Evolutionary conservation across 2,797 vertebrate genomes (phyloP), one percentile per base, ranked within the genome.

Genomic region (Alcedo atthis): DNA sequence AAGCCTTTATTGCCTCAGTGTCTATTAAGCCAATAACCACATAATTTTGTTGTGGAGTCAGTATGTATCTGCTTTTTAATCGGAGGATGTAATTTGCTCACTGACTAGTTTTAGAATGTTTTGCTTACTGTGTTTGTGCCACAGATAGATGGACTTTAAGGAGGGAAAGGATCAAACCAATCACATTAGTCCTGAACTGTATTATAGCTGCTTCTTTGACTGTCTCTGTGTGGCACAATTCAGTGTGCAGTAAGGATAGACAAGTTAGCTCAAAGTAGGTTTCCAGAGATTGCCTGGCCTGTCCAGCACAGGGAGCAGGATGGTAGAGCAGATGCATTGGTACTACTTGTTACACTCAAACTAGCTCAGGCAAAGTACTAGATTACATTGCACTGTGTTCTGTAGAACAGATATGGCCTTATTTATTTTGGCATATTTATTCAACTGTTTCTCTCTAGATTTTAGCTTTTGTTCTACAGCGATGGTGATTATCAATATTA

Each of bases 141-240:
- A 62, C 13, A 45, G 21, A 33, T 6, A n/a, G 20, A 6, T 10
- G 48, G 26, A 9, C 7, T 46, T 18, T 4, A 46, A 69, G 12
- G 5, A 17, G 8, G 15, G 40, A 37, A 35, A 15, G 30, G 26
- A 40, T 33, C 55, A 57, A 33, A 30, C 20, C 20, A 16, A 2
- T 5, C 3, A 0, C 8, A 0, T 3, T 3, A 15, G 33, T 37
- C 21, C 59, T 67, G 67, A 20, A 0, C 35, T 16, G 20, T 42
- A 8, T 22, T n/a, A 49, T 32, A 18, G 35, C 32, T 59, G 24
- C 51, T 49, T 24, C 62, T 69, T 79, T 2, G 1, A 4, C 40
- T 58, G 45, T 35, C 32, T 66, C 48, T 11, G 1, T 26, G 58
- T 45, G 46, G 28, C 58, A 46, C 43, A 57, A 18, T 25, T 51